Base-by-base conservation (phyloP, 2,888 invertebrate genomes). In the Caenorhabditis sp. region DNA sequence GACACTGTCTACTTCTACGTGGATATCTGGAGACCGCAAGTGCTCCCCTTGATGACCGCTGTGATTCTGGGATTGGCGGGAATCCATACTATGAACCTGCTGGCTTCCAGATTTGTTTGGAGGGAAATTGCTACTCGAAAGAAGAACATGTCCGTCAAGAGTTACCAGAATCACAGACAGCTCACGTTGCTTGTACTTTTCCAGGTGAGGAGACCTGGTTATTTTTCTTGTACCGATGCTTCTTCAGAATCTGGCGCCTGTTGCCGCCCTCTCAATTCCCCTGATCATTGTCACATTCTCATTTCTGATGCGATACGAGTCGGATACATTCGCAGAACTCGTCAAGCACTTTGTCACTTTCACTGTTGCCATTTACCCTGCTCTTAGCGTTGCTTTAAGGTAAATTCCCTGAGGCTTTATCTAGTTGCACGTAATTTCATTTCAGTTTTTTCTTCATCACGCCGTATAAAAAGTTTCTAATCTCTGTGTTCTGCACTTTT, bases 301-400 rank as follows among this genome's bases (percentile, higher is more conserved):
- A 4, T 58, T 63, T 17, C 35, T 37, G 3, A 55, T 63, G 63
- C 32, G 43, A 2, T 58, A 72, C 20, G 50, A 56, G 24, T 58
- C 63, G 1, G 63, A 58, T 11, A 58, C 62, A n/a, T 72, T 72
- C 56, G 62, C 63, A 4, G 56, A 56, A 4, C 13, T 41, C 0
- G 56, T 72, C 24, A 72, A 72, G 37, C 62, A 72, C 50, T 50
- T 72, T 32, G 63, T 63, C 30, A 72, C 62, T 7, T 56, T 72
- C 27, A 45, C 30, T 20, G 27, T 62, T 1, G 53, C 39, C 20
- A 63, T 63, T 6, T 63, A 72, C 24, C 72, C 72, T 2, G 56
- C 58, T 0, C 41, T 72, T 13, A 72, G 63, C 26, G 72, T 58
- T 24, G 2, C 63, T 11, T 41, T 63, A 15, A 61, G 53, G 59